These are phyloP conservation scores for Daboia siamensis DNA, from an alignment of 2,113 vertebrate species.

Conservation along the genomic window DNA sequence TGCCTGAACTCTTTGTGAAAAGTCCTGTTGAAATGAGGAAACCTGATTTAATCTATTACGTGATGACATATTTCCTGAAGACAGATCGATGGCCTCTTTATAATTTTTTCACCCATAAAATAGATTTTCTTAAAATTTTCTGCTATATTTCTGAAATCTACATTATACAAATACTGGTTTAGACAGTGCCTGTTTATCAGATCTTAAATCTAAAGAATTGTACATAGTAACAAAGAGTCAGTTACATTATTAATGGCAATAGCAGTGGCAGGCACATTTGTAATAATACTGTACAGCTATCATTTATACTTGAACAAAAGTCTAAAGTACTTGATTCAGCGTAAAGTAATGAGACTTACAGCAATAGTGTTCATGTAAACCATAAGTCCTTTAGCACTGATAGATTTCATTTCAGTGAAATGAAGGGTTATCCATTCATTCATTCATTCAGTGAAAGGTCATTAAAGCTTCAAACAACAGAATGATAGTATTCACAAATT, in stretches of 20 bases:
- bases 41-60: neutral
- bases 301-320: neutral
- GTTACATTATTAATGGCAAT: neutral
- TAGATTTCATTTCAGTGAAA: conserved; percentile 43
- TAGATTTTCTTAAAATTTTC: conserved; percentile 39
- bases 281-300: conserved; percentile 19
- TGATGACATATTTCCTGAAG: neutral
- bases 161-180: conserved; percentile 25
- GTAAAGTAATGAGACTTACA: conserved; percentile 33
- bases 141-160: conserved; percentile 36
- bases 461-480: neutral
- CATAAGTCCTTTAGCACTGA: conserved; percentile 24
- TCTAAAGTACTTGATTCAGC: conserved; percentile 31
- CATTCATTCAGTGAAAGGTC: conserved; percentile 25
- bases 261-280: conserved; percentile 41
- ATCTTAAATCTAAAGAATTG: conserved; percentile 38
- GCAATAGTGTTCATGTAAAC: conserved; percentile 45
- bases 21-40: neutral
- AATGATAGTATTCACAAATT: conserved; percentile 18
- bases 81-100: neutral
- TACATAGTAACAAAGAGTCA: neutral
- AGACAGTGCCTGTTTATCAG: conserved; percentile 39
- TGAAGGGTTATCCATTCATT: conserved; percentile 30
- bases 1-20: neutral
- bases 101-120: neutral